phyloP scores from a whole-genome alignment of 37 sponge, comb jelly and placozoan species.

The Beroe forskalii region DNA sequence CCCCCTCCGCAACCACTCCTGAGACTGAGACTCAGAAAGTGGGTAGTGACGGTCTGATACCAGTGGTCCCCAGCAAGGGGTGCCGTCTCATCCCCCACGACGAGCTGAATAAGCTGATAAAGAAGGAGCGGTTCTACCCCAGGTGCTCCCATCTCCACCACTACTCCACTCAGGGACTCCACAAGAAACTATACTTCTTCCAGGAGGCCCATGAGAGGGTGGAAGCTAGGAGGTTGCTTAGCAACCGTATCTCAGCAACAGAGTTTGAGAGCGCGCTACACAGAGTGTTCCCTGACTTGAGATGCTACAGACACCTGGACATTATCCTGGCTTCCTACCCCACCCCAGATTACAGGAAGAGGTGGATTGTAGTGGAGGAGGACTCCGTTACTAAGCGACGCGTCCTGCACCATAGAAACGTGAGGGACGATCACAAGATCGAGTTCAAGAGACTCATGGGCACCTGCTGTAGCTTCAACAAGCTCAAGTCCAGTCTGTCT shows the following conservation, averaged over 20 bases:
- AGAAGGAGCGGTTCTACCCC: background rate
- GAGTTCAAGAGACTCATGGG: background rate
- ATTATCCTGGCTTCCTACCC: slow-evolving; percentile 1
- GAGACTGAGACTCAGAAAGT: too few relatives aligned
- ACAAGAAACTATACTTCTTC: background rate
- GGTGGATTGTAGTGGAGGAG: slow-evolving; percentile 41
- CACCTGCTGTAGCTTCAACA: background rate
- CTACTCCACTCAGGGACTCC: background rate
- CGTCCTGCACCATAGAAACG: background rate
- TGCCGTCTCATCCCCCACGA: background rate
- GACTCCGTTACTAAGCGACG: background rate
- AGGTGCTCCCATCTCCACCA: background rate
- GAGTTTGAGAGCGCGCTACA: background rate
- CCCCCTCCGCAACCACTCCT: background rate
- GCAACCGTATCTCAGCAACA: background rate
- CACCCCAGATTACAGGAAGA: background rate
- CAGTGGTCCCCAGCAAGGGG: background rate
- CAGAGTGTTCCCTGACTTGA: background rate
- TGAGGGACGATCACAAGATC: background rate
- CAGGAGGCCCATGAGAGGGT: background rate
- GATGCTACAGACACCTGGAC: background rate
- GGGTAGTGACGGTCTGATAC: background rate
- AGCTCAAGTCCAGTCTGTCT: background rate
- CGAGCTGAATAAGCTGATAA: background rate
- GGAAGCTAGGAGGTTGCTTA: background rate